phyloP scores from a whole-genome alignment of 1,140 invertebrate species.

The Epicauta chinensis region DNA sequence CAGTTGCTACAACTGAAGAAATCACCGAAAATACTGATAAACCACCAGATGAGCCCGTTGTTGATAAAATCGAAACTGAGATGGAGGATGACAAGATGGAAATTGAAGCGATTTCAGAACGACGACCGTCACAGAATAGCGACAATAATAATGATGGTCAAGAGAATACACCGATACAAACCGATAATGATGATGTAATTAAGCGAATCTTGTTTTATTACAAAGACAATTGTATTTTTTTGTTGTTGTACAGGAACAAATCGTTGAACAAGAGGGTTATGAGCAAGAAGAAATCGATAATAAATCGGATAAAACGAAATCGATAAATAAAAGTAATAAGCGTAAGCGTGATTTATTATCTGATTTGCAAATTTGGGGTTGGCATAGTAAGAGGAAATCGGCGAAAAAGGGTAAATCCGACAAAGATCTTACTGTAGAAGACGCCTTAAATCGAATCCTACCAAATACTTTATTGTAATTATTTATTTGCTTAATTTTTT shows the following conservation, averaged over 20 bases:
- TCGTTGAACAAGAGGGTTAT: slow-evolving; percentile 36
- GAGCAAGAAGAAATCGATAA: slow-evolving; percentile 29
- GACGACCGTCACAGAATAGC: slow-evolving; percentile 36
- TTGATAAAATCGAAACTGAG: slow-evolving; percentile 43
- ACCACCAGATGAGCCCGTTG: slow-evolving; percentile 10
- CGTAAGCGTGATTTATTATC: slow-evolving; percentile 59
- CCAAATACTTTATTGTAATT: slow-evolving; percentile 51
- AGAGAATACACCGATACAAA: slow-evolving; percentile 34
- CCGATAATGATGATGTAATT: slow-evolving; percentile 39
- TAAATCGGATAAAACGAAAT: slow-evolving; percentile 47
- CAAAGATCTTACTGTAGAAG: slow-evolving; percentile 58
- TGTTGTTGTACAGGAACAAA: slow-evolving; percentile 25
- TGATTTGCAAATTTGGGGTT: slow-evolving; percentile 64
- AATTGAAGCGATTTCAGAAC: slow-evolving; percentile 20
- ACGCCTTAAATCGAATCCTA: slow-evolving; percentile 55
- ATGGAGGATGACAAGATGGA: slow-evolving; percentile 38
- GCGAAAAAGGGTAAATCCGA: slow-evolving; percentile 56
- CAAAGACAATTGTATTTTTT: slow-evolving; percentile 2
- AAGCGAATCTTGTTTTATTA: background rate
- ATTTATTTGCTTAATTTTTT: background rate
- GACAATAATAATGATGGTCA: slow-evolving; percentile 28
- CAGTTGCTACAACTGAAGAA: no score
- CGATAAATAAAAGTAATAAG: slow-evolving; percentile 43
- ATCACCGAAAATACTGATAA: background rate
- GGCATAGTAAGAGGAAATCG: slow-evolving; percentile 65